Conservation (phyloP, 2,888 invertebrate species). For the Branchellion lobata region DNA sequence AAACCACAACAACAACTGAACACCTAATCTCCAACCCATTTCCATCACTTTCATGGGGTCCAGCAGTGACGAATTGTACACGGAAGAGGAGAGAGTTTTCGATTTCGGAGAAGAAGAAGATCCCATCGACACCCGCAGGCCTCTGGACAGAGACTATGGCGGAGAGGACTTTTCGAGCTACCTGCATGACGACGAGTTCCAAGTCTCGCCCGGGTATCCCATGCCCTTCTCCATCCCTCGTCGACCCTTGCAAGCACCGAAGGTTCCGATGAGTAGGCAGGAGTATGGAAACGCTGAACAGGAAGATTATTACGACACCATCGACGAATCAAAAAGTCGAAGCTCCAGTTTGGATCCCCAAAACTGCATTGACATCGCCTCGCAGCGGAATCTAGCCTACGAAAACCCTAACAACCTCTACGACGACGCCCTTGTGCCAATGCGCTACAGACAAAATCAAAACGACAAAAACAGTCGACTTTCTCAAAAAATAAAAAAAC, state of each 20-base stretch:
- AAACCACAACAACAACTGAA: no score
- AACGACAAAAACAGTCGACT: background rate
- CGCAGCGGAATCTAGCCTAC: background rate
- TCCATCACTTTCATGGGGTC: background rate
- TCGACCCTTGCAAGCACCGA: background rate
- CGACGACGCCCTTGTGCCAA: background rate
- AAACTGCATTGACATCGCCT: background rate
- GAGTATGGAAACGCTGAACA: background rate
- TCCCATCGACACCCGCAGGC: background rate
- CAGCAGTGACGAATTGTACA: background rate
- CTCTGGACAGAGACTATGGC: conserved; percentile 28
- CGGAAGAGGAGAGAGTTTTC: conserved; percentile 37
- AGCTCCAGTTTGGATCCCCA: background rate
- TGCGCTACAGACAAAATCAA: background rate
- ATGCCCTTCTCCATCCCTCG: background rate
- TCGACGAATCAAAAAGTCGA: conserved; percentile 1
- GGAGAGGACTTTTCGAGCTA: conserved; percentile 37
- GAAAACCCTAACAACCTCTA: background rate
- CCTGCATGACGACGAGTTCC: conserved; percentile 16
- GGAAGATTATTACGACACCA: conserved; percentile 20
- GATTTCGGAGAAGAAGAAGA: conserved; percentile 37
- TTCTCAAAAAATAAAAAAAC: background rate
- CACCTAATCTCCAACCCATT: no score
- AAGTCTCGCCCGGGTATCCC: background rate
- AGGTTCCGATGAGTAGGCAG: background rate